These are phyloP conservation scores for Typhlichthys subterraneus DNA, from an alignment of 2,797 vertebrate genomes.

Conservation along the genomic window DNA sequence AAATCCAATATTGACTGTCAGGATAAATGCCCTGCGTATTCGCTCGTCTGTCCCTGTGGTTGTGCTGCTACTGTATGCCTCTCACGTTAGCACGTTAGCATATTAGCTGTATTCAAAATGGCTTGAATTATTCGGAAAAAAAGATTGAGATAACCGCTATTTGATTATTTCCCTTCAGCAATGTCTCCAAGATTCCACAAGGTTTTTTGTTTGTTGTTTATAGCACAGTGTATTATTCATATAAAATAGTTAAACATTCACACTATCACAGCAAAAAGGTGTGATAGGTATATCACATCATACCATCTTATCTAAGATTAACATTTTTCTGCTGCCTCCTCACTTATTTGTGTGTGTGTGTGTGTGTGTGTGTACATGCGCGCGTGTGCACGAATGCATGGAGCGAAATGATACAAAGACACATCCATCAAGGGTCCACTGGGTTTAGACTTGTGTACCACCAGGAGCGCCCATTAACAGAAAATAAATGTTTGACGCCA, in stretches of 20 bases:
- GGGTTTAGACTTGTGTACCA: conserved; percentile 64
- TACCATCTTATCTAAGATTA: too few species aligned
- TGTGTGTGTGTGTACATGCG: not conserved
- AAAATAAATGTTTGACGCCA: conserved; percentile 71
- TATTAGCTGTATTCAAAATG: conserved; percentile 80
- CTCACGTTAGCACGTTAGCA: conserved; percentile 67
- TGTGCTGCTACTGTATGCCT: conserved; percentile 68
- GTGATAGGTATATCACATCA: too few species aligned
- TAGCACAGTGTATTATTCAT: not conserved
- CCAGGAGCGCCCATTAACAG: conserved; percentile 69
- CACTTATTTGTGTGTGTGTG: not conserved
- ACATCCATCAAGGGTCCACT: conserved; percentile 68
- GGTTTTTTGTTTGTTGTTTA: conserved; percentile 27
- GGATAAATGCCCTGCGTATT: conserved; percentile 80
- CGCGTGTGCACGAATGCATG: conserved; percentile 37
- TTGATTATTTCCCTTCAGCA: conserved; percentile 74
- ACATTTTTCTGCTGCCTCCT: conserved; percentile 14
- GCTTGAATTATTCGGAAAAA: conserved; percentile 75
- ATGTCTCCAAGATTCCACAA: conserved; percentile 49
- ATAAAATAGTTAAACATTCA: not conserved
- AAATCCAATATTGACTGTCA: conserved; percentile 81
- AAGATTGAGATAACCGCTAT: conserved; percentile 72
- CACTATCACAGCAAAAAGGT: not conserved
- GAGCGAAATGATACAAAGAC: conserved; percentile 54
- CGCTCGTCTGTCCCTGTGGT: conserved; percentile 77